Base-by-base conservation (phyloP, 2,113 vertebrate species). In the Corythornis cristatus region DNA sequence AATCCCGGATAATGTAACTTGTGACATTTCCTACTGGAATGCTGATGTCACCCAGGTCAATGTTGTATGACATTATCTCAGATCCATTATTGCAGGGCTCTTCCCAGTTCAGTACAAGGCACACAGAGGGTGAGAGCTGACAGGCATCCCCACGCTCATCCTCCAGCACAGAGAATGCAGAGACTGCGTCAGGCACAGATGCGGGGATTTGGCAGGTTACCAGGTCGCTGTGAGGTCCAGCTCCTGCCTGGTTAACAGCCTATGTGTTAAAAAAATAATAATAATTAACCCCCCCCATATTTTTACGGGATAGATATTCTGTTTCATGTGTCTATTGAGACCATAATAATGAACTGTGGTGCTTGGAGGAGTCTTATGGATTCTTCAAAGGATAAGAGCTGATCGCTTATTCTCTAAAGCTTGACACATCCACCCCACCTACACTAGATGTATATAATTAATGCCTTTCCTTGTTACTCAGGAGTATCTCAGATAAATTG, bases 231-330 rank as follows among this genome's bases (percentile, higher is more conserved):
- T 98, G 98, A 2, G 98, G 98, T 11, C 99, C 99, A 4, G 98
- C 98, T 66, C 99, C 99, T 7, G 98, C 99, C 95, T 99, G 98
- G 96, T 99, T 99, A 83, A 98, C 89, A 43, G 99, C 99, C 99
- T 99, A 85, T 14, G 68, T 3, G 35, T 15, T 35, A 60, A 33
- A 88, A 81, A 76, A 83, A 31, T 6, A 58, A 0, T 0, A 71
- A 40, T 21, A 78, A 51, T 7, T 25, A 26, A 51, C 22, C 20
- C 8, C 20, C 21, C 20, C 20, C 50, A 0, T 0, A 19, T 4
- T 40, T 60, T 73, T 17, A 48, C 26, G 83, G 33, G 67, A 85
- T 7, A 50, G 58, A 1, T 12, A 31, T 8, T 82, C 58, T 75
- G 54, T 57, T 75, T 75, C 57, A 77, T 4, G 1, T 2, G 28